A percentile compares a stretch with the other conserved stretches of the same genome.
These are phyloP conservation scores for Oophaga pumilio DNA, from an alignment of 2,113 vertebrate genomes.

Conservation along the genomic window DNA sequence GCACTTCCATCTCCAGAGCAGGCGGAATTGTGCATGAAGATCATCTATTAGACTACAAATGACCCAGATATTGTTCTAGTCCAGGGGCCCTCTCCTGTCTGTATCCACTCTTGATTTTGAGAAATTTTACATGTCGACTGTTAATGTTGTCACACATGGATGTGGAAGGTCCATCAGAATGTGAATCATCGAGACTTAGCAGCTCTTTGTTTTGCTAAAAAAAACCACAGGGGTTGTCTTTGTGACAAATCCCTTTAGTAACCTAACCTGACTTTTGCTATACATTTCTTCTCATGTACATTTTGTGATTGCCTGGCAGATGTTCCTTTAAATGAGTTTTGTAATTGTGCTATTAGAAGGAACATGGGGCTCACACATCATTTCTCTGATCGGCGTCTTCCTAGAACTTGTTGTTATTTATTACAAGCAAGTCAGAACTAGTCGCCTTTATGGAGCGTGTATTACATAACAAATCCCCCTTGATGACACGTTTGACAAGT, in stretches of 20 bases:
- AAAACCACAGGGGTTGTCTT: too few species aligned
- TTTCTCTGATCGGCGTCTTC: not conserved
- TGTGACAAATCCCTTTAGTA: not conserved
- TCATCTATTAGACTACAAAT: too few species aligned
- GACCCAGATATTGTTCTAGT: too few species aligned
- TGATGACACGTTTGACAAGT: constrained; percentile 13
- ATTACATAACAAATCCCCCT: not conserved
- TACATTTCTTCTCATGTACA: not conserved
- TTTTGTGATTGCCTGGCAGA: not conserved
- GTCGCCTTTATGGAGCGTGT: not conserved
- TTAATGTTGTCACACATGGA: too few species aligned
- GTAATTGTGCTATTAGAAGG: not conserved
- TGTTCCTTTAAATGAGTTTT: not conserved
- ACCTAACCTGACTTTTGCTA: not conserved
- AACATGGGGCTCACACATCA: not conserved
- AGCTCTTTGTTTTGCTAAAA: too few species aligned
- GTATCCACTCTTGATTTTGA: too few species aligned
- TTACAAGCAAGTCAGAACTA: not conserved
- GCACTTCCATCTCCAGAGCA: too few species aligned
- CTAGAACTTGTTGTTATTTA: not conserved
- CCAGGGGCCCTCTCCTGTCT: too few species aligned
- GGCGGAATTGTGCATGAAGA: too few species aligned
- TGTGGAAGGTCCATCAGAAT: too few species aligned
- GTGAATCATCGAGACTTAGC: too few species aligned
- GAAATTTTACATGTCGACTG: too few species aligned